Evolutionary conservation across 2,113 vertebrate species (phyloP).

Genomic region (Corvus hawaiiensis): DNA sequence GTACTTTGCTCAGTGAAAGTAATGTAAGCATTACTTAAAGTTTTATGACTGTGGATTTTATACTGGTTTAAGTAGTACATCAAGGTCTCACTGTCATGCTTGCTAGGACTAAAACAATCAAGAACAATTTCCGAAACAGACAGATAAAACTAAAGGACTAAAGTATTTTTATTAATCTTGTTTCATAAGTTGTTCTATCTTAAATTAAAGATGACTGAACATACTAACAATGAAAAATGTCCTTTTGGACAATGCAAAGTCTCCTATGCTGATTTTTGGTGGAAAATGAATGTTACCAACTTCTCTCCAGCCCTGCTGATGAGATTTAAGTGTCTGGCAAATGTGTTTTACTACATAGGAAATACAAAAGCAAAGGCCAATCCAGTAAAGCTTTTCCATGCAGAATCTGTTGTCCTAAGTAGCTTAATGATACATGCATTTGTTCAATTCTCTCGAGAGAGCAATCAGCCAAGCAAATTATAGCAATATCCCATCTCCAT

Average conservation of each 20-base stretch:
- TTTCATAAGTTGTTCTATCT: constrained; percentile 5
- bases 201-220: constrained; percentile 44
- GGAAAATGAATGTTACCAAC: not conserved
- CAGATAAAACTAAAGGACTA: constrained; percentile 4
- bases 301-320: not conserved
- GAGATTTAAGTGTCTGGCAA: not conserved
- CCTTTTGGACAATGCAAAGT: not conserved
- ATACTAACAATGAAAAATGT: constrained; percentile 4
- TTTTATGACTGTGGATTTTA: constrained; percentile 70
- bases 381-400: not conserved
- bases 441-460: not conserved
- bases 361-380: not conserved
- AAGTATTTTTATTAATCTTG: constrained; percentile 45
- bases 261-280: not conserved
- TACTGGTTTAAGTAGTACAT: constrained; percentile 57
- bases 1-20: constrained; percentile 76
- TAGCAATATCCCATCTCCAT: not conserved
- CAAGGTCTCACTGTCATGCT: constrained; percentile 24
- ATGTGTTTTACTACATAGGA: not conserved
- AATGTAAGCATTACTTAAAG: constrained; percentile 81
- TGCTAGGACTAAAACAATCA: constrained; percentile 19
- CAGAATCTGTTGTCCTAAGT: not conserved
- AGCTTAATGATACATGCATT: not conserved
- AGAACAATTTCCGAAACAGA: not conserved
- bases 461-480: not conserved